phyloP scores from a whole-genome alignment of 2,113 vertebrate genomes.

The Lamprologus tigripictilis region DNA sequence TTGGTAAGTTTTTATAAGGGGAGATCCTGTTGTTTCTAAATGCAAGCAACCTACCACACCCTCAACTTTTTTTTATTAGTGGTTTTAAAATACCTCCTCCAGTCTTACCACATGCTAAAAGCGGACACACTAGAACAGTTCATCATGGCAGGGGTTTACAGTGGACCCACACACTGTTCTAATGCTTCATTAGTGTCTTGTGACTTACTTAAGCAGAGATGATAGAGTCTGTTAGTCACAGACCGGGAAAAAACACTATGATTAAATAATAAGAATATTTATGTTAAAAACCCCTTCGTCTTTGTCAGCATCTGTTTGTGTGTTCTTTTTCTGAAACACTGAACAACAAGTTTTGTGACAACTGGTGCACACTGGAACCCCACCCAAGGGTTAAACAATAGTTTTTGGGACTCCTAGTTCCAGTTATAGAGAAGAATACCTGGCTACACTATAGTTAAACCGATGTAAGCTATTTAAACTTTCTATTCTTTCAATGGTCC shows the following conservation, averaged over 20 bases:
- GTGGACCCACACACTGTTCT: conserved; percentile 16
- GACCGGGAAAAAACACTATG: neutral
- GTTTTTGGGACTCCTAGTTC: neutral
- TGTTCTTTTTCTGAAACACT: neutral
- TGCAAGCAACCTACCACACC: conserved; percentile 2
- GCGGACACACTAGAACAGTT: neutral
- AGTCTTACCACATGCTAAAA: conserved; percentile 23
- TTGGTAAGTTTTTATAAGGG: conserved; percentile 11
- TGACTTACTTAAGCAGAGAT: conserved; percentile 36
- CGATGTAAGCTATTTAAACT: conserved; percentile 26
- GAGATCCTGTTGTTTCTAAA: conserved; percentile 39
- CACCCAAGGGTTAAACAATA: conserved; percentile 47
- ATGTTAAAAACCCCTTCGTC: neutral
- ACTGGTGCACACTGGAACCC: neutral
- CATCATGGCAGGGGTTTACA: conserved; percentile 3
- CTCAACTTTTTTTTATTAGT: conserved; percentile 24
- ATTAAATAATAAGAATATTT: neutral
- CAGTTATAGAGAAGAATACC: conserved; percentile 7
- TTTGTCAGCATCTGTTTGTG: neutral
- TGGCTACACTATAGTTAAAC: neutral
- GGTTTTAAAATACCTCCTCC: conserved; percentile 25
- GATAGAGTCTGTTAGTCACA: conserved; percentile 1
- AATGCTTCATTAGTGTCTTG: conserved; percentile 27
- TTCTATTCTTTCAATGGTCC: conserved; percentile 41
- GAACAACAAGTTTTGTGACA: conserved; percentile 34